Base-by-base conservation (phyloP, 2,797 vertebrate genomes). In the Cossypha niveicapilla region DNA sequence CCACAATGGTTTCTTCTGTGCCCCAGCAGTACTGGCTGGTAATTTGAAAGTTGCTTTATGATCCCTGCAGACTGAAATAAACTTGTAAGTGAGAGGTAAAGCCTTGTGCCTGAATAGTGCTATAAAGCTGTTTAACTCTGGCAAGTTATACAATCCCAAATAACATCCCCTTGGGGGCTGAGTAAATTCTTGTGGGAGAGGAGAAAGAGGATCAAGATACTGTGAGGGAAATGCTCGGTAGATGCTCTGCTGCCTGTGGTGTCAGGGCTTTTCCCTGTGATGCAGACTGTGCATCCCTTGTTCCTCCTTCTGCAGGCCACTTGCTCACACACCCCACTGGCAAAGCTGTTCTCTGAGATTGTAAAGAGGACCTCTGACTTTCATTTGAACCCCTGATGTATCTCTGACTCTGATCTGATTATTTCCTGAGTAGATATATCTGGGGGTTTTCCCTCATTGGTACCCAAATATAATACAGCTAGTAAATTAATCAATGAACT, bases 41-140 rank as follows among this genome's bases (percentile, higher is more conserved):
- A 84, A 93, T 93, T 91, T 79, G 76, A 74, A 92, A 92, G 86
- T 84, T 93, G 58, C 90, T 96, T 95, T 95, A 95, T 68, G 94
- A 91, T 86, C 95, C 92, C 82, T 80, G 78, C 70, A 95, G 70
- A 94, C 79, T 22, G 82, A 96, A 91, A 94, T 92, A 94, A 96
- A 94, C 82, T 88, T 80, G 18, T 74, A 89, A 91, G 88, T 86
- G 80, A 93, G 81, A 72, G 62, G 72, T 62, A 90, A 92, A 91
- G 63, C 53, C 94, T 83, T 88, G 72, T 81, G 72, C 76, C 85
- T 94, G 79, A 92, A 91, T 78, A 78, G 92, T 32, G 76, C 85
- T 80, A 95, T 93, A 94, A 95, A 94, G 70, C 73, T 91, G 75
- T 88, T 92, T 84, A 93, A 89, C 81, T 92, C 63, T 17, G 65